Conservation (phyloP, 2,113 vertebrate genomes). For the Caracal caracal region DNA sequence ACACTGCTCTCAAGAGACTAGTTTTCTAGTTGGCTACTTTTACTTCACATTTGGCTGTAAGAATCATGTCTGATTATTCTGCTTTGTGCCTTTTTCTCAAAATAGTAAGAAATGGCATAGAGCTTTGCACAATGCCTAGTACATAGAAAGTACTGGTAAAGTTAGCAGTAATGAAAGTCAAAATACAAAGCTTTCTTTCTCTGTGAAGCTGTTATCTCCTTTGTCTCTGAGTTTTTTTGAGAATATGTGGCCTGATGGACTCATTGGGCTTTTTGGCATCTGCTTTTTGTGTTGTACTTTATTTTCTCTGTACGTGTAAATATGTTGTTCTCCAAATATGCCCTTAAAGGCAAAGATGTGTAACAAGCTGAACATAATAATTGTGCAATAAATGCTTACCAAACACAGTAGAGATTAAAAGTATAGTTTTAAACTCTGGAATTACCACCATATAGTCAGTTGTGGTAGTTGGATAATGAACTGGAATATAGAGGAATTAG, state of each 20-base stretch:
- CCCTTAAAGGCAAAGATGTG: background rate
- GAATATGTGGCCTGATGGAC: background rate
- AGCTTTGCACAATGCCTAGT: background rate
- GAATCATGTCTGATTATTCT: background rate
- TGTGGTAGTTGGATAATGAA: background rate
- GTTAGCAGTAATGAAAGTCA: background rate
- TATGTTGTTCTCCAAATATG: background rate
- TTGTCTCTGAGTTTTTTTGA: background rate
- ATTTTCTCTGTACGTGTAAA: background rate
- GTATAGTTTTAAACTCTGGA: background rate
- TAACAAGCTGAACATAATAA: background rate
- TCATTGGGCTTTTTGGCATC: background rate
- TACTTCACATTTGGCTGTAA: background rate
- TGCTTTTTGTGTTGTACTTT: background rate
- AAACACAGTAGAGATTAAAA: background rate
- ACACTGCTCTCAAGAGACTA: background rate
- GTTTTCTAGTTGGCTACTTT: background rate
- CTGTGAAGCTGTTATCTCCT: background rate
- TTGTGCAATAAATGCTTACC: conserved; percentile 25
- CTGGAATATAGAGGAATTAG: background rate
- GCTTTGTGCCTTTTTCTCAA: background rate
- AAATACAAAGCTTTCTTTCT: conserved; percentile 24
- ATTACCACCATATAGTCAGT: background rate
- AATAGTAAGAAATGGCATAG: background rate
- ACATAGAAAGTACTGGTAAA: background rate